Evolutionary conservation across 2,797 vertebrate species (phyloP), one percentile per base, ranked within the genome.

Genomic region (Sphenodon punctatus): DNA sequence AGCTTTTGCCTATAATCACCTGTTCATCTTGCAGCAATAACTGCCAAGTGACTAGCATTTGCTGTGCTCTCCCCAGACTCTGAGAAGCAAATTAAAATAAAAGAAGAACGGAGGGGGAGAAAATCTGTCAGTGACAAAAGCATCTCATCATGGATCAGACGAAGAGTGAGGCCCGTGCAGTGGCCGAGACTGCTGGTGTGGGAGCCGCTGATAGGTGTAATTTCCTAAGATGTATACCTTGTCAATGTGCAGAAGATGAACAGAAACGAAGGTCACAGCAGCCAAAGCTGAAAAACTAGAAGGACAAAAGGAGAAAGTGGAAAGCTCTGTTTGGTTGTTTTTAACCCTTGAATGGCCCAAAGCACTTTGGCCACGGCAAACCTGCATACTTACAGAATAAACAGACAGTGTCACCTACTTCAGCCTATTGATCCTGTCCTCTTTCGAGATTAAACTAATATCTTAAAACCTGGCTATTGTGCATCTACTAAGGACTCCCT

Each of bases 211-310:
- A 91, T 78, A 69, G 73, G 63, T 92, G 67, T 80, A 89, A 91
- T 94, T 94, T 94, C 88, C 87, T 80, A 77, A 93, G 89, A 90
- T 65, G 72, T 84, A 90, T 68, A 88, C 88, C 74, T 91, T 90
- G 88, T 87, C 76, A 56, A 75, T 51, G 71, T 70, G 56, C 59
- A 86, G 67, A 88, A 91, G 86, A 91, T 81, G 84, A 87, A 87
- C 55, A 86, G 68, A 74, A 79, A 81, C 88, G 82, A 88, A 94
- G 84, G 85, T 92, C 84, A 87, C 60, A 74, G 30, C 45, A 79
- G 77, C 68, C 17, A 68, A 88, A 91, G 75, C 68, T 78, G 66
- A 91, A 75, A 88, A 75, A 72, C 20, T 34, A 36, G 63, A 88
- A 89, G 84, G 76, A 90, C 66, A 69, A 84, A 90, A 67, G 76